Conservation (phyloP, 2,797 vertebrate genomes). For the Lithobates pipiens region DNA sequence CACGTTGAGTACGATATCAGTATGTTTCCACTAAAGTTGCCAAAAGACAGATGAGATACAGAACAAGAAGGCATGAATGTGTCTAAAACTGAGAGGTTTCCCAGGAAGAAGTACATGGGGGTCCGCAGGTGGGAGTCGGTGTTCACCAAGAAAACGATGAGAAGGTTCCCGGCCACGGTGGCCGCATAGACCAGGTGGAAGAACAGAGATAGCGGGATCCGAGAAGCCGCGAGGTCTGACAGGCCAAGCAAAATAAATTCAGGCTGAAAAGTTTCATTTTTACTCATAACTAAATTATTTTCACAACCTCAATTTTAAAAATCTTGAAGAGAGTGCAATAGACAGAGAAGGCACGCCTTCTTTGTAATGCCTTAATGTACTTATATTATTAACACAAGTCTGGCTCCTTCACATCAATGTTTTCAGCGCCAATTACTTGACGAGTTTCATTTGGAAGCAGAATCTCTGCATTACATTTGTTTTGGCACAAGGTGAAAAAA, state of each 20-base stretch:
- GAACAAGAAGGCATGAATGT: not conserved
- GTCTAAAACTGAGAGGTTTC: slow-evolving; percentile 2
- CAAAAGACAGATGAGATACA: not conserved
- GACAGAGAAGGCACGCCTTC: too few relatives aligned
- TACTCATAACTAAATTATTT: not conserved
- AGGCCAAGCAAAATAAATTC: not conserved
- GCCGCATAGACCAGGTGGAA: not conserved
- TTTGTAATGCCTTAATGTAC: too few relatives aligned
- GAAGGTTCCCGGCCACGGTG: not conserved
- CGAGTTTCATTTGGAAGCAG: too few relatives aligned
- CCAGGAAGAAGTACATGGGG: slow-evolving; percentile 18
- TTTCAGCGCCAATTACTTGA: too few relatives aligned
- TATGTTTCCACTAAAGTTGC: not conserved
- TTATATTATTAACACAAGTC: too few relatives aligned
- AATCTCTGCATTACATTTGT: too few relatives aligned
- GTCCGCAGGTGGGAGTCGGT: not conserved
- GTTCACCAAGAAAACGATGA: not conserved
- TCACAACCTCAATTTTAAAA: too few relatives aligned
- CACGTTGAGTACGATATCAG: slow-evolving; percentile 10
- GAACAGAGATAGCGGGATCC: not conserved
- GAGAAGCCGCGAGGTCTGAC: not conserved
- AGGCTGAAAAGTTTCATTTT: not conserved
- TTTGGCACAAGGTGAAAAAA: too few relatives aligned
- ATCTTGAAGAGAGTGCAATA: too few relatives aligned
- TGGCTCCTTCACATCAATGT: too few relatives aligned